Percentiles rank a stretch among this genome's conserved stretches.
Conservation (phyloP, 2,797 vertebrate species). For the Pygocentrus nattereri region DNA sequence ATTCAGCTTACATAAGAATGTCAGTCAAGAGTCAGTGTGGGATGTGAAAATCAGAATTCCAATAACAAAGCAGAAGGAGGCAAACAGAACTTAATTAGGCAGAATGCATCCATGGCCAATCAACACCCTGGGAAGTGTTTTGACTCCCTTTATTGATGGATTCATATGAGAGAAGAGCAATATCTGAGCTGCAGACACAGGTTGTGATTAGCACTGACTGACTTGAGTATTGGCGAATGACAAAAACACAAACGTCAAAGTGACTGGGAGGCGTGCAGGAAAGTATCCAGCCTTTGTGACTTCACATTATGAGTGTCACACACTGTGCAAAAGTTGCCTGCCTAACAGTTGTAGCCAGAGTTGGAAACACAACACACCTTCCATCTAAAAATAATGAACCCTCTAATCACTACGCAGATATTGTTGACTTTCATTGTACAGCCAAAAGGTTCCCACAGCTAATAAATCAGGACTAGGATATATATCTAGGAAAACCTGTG, state of each 20-base stretch:
- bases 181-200: conserved; percentile 22
- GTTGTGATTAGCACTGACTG: conserved; percentile 29
- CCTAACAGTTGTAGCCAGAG: no score
- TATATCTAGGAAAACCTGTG: no score
- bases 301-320: neutral
- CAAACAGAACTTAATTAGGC: conserved; percentile 44
- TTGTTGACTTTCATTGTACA: no score
- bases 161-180: conserved; percentile 20
- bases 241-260: conserved; percentile 15
- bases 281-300: neutral
- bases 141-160: conserved; percentile 41
- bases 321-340: no score
- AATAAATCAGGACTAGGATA: no score
- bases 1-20: conserved; percentile 7
- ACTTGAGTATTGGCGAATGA: conserved; percentile 15
- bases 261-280: neutral
- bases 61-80: conserved; percentile 9
- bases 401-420: no score
- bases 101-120: conserved; percentile 34
- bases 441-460: no score
- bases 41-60: conserved; percentile 19
- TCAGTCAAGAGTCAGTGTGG: conserved; percentile 25
- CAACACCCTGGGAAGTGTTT: conserved; percentile 37
- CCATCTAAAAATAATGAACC: no score
- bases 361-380: no score